Base-by-base conservation (phyloP, 2,113 vertebrate genomes). In the Gopherus flavomarginatus region DNA sequence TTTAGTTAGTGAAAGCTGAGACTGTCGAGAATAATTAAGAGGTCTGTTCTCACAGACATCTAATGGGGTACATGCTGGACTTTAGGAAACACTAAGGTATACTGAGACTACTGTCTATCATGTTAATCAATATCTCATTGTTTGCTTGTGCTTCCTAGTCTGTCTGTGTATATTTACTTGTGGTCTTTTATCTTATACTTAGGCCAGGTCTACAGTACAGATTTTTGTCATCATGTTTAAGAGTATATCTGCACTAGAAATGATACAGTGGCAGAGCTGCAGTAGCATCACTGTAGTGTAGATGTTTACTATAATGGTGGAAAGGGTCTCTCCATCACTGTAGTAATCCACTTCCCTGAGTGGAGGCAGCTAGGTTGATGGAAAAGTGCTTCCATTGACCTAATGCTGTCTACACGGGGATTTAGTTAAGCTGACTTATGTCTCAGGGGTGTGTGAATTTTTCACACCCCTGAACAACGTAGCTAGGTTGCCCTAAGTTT, bases 121-220 rank as follows among this genome's bases (percentile, higher is more conserved):
- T 42, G 38, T 44, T 77, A 24, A 44, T 44, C 42, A 44, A 77
- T 38, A 77, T 47, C 95, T 97, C 65, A 12, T 95, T 94, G 83
- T 79, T 85, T 13, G 47, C 44, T 31, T 78, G 26, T 62, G 14
- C 14, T 69, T 69, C 35, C 62, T 69, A 57, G 26, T 57, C 53
- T 35, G 27, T 59, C 27, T 59, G 59, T 65, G 3, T 65, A 35
- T 35, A 65, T 65, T 35, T 65, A 16, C 62, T 65, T 35, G 62
- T n/a, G 31, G 16, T 69, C 62, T 69, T 65, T n/a, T 35, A 3
- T 69, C 62, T 69, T 69, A n/a, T n/a, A n/a, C 16, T 69, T 69
- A n/a, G 35, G 16, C 35, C 16, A 21, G 62, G 6, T 69, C 62
- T 69, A 9, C 62, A 35, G 14, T n/a, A 69, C 62, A 35, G 14